Percentiles rank a stretch among this genome's conserved stretches.
phyloP scores from a whole-genome alignment of 2,113 vertebrate genomes.

The Seriola aureovittata region DNA sequence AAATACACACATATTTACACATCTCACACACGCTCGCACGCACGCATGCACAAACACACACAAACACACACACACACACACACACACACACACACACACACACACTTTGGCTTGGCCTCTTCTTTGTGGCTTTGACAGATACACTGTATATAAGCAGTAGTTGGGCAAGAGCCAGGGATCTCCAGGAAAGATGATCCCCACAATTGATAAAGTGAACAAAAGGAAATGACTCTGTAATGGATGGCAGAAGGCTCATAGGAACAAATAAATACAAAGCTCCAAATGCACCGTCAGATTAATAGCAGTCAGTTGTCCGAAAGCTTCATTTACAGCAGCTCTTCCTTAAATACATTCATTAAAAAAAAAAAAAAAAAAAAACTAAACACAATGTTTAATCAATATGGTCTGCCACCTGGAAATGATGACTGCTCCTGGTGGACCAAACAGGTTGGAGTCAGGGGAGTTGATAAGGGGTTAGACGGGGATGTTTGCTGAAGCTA shows the following conservation, averaged over 20 bases:
- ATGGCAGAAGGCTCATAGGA: conserved; percentile 52
- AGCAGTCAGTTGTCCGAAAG: conserved; percentile 55
- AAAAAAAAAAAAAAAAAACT: neutral
- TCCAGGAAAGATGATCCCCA: conserved; percentile 64
- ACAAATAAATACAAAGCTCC: conserved; percentile 63
- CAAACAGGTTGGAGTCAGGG: conserved; percentile 31
- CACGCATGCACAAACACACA: conserved; percentile 17
- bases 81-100: conserved; percentile 21
- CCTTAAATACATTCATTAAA: conserved; percentile 73
- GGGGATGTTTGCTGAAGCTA: conserved; percentile 62
- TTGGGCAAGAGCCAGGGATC: conserved; percentile 61
- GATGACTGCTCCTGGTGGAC: conserved; percentile 43
- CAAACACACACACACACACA: neutral
- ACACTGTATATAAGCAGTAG: conserved; percentile 33
- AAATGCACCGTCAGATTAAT: conserved; percentile 61
- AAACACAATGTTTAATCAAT: conserved; percentile 67
- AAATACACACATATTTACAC: conserved; percentile 11
- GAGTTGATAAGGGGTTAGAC: conserved; percentile 51
- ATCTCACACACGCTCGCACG: conserved; percentile 3
- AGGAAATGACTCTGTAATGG: conserved; percentile 70
- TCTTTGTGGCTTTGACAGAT: conserved; percentile 52
- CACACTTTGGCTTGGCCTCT: conserved; percentile 12
- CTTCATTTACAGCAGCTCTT: conserved; percentile 56
- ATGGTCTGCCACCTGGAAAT: conserved; percentile 56
- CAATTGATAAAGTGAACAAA: conserved; percentile 70